Evolutionary conservation across 2,888 invertebrate genomes (phyloP), one percentile per base, ranked within the genome.

Genomic region (Marronus borbonicus): DNA sequence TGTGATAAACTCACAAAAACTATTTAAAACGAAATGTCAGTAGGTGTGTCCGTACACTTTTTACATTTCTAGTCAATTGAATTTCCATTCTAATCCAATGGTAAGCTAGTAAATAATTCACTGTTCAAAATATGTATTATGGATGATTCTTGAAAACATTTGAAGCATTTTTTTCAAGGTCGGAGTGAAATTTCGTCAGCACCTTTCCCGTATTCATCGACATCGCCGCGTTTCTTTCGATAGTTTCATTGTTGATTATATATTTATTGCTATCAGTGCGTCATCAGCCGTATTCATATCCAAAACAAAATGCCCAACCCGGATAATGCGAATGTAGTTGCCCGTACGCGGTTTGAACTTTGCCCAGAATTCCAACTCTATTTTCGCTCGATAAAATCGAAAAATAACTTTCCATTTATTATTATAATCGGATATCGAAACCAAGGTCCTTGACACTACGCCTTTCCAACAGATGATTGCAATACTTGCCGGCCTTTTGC

Each of bases 381-480:
- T 58, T 44, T 60, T 60, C 44, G 39, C 24, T 49, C 10, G 72
- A 58, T 68, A 50, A 44, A 58, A 10, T 20, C 60, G 62, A 28
- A 24, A 74, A 74, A 74, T 74, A 74, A n/a, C 72, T 50, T 12
- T 28, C 44, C 44, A 49, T 50, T 49, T 68, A 44, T 74, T 70
- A 55, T 70, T 60, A 24, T 60, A 24, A 44, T 60, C 55, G 24
- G 36, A 74, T 72, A 60, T 74, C 72, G 55, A 7, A 20, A 58
- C 4, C 55, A 58, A 74, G 72, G 60, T 74, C 72, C 72, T 74
- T 74, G 72, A 74, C 72, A 74, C 44, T 44, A 55, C 60, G 72
- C 72, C 72, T 74, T 74, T 60, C 72, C 24, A 60, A 60, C 72
- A 72, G 72, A 72, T 72, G 72, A 74, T 74, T 60, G 72, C 44